Base-by-base conservation (phyloP, 2,113 vertebrate species). In the Mormoops blainvillei region DNA sequence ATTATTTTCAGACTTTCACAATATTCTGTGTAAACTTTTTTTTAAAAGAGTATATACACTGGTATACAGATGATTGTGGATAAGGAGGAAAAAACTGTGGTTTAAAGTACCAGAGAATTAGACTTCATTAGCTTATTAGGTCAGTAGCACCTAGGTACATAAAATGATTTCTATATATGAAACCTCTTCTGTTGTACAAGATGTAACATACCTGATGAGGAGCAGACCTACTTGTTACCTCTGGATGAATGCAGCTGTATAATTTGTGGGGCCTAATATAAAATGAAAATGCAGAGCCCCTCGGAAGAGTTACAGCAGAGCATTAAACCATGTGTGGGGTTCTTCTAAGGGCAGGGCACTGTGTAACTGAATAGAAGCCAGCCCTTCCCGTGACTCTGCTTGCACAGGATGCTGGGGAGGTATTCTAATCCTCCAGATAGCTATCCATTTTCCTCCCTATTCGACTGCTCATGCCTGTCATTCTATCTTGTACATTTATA, bases 1-100 rank as follows among this genome's bases (percentile, higher is more conserved):
- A 76, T 91, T 13, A 91, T 82, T 84, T 90, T 87, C 41, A 94
- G 92, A 91, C 20, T 20, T 95, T 81, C 76, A 58, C 65, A 82
- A 19, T 28, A 67, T 91, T 90, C 24, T 58, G 10, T 87, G 84
- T 88, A 13, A 88, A 31, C 38, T 33, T n/a, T 38, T 95, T 38
- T 20, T 48, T 48, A 48, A 15, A 82, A 77, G 33, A n/a, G 8
- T 48, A 4, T 71, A 38, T 65, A 2, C 15, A 48, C 18, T 68
- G 15, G 14, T 41, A 81, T 68, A 43, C 80, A 18, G 63, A 38
- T 78, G 22, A 52, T 65, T 92, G n/a, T 48, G 54, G 36, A 73
- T 54, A 48, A 48, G 45, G 45, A 76, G 83, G 45, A 28, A 83
- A n/a, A 56, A 86, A 6, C 6, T 31, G 24, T 90, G 24, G 31